Conservation (phyloP, 2,113 vertebrate genomes). For the Paramormyrops kingsleyae region DNA sequence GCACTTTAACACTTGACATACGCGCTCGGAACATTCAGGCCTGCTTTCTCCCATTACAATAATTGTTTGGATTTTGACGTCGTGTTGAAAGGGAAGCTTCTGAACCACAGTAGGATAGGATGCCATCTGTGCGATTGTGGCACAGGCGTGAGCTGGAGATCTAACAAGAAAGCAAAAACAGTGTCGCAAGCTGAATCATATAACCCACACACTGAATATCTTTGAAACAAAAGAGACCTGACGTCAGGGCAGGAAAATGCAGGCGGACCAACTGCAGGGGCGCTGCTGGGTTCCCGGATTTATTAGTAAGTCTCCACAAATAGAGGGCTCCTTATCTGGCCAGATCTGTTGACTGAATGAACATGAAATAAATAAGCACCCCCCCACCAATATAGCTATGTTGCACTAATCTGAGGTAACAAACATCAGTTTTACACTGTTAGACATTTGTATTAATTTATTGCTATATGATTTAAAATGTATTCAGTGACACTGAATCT, state of each 20-base stretch:
- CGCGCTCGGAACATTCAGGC: constrained; percentile 2
- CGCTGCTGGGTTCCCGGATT: neutral
- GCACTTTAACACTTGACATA: constrained; percentile 7
- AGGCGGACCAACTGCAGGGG: neutral
- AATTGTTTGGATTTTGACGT: neutral
- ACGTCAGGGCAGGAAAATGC: neutral
- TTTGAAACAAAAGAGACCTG: constrained; percentile 1
- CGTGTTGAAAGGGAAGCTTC: neutral
- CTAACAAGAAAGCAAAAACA: neutral
- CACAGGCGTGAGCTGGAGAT: neutral
- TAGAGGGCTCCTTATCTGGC: neutral
- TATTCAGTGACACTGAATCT: neutral
- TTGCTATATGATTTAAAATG: neutral
- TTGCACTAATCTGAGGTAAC: neutral
- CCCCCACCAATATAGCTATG: neutral
- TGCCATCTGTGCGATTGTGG: constrained; percentile 1
- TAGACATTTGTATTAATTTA: neutral
- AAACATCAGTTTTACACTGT: neutral
- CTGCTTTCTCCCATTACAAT: neutral
- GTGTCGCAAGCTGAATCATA: constrained; percentile 11
- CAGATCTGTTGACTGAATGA: neutral
- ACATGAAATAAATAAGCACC: neutral
- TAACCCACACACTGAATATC: neutral
- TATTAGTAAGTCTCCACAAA: neutral
- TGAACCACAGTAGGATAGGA: constrained; percentile 9